Percentiles rank a stretch among this genome's conserved stretches.
Conservation (phyloP, 2,113 vertebrate species). For the Maccullochella peelii region DNA sequence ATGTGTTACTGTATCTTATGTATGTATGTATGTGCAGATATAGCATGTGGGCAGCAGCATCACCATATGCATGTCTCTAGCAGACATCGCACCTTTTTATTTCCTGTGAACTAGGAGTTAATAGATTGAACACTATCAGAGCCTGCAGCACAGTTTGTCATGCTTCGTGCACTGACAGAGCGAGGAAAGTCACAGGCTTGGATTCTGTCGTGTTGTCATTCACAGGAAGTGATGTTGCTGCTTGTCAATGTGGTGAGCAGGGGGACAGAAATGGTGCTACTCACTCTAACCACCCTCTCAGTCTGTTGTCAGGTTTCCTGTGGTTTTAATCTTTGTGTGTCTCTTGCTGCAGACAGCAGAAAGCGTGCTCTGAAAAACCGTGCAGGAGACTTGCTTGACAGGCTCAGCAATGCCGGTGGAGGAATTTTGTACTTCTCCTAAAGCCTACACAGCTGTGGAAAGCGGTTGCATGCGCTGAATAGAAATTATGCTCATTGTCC, state of each 20-base stretch:
- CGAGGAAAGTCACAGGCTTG: conserved; percentile 31
- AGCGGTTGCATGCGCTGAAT: conserved; percentile 27
- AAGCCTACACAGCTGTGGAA: conserved; percentile 51
- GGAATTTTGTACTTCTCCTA: conserved; percentile 12
- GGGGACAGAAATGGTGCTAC: conserved; percentile 23
- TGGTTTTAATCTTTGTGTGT: conserved; percentile 60
- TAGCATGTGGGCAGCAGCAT: conserved; percentile 17
- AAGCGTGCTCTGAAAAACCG: conserved; percentile 19
- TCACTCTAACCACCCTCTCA: conserved; percentile 20
- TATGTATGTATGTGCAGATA: conserved; percentile 2
- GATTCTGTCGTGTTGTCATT: conserved; percentile 58
- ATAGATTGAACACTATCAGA: conserved; percentile 5
- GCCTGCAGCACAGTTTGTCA: conserved; percentile 35
- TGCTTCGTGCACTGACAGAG: conserved; percentile 39
- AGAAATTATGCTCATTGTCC: conserved; percentile 49
- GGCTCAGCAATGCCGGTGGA: not conserved
- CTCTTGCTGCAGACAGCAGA: conserved; percentile 51
- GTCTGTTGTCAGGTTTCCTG: conserved; percentile 67
- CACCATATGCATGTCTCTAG: conserved; percentile 38
- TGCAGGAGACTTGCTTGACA: conserved; percentile 10
- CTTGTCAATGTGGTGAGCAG: conserved; percentile 45
- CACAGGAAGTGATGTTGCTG: conserved; percentile 72
- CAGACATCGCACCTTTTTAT: conserved; percentile 20
- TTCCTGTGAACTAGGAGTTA: conserved; percentile 38
- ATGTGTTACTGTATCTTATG: not conserved